phyloP scores from a whole-genome alignment of 2,888 invertebrate species.

The Lasiommata megera region DNA sequence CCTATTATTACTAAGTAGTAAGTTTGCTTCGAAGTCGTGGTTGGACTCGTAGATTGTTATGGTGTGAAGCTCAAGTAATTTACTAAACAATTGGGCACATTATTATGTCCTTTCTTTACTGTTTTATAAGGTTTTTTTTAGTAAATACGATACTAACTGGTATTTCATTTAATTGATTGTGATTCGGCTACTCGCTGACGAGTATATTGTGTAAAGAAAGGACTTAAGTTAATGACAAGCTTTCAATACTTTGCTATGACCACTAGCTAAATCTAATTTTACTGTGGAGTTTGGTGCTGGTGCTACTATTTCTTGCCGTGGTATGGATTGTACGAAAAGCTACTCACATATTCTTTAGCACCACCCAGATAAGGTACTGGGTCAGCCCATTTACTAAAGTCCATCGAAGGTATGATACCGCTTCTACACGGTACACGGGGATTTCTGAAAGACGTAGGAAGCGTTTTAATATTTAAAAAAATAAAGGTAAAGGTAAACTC shows the following conservation, averaged over 20 bases:
- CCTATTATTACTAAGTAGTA: neutral
- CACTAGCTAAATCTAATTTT: slow-evolving; percentile 32
- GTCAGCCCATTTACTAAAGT: slow-evolving; percentile 95
- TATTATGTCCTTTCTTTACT: neutral
- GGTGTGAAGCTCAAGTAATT: neutral
- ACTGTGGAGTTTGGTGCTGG: slow-evolving; percentile 42
- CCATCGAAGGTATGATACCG: slow-evolving; percentile 92
- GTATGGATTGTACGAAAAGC: slow-evolving; percentile 78
- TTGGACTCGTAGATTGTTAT: neutral
- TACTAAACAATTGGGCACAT: neutral
- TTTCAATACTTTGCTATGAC: slow-evolving; percentile 35
- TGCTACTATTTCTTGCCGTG: slow-evolving; percentile 70
- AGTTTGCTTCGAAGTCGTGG: neutral
- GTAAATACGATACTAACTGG: neutral
- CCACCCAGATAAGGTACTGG: slow-evolving; percentile 68
- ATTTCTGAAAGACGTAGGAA: slow-evolving; percentile 81
- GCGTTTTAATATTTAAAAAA: no score
- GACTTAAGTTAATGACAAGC: slow-evolving; percentile 9
- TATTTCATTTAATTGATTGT: neutral
- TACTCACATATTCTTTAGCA: slow-evolving; percentile 85
- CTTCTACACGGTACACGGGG: slow-evolving; percentile 96
- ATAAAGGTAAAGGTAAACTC: no score
- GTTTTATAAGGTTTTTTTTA: neutral
- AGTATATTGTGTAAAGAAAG: neutral
- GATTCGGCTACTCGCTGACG: no score